Evolutionary conservation across 2,113 vertebrate genomes (phyloP), one percentile per base, ranked within the genome.

Genomic region (Myrmecophaga tridactyla): DNA sequence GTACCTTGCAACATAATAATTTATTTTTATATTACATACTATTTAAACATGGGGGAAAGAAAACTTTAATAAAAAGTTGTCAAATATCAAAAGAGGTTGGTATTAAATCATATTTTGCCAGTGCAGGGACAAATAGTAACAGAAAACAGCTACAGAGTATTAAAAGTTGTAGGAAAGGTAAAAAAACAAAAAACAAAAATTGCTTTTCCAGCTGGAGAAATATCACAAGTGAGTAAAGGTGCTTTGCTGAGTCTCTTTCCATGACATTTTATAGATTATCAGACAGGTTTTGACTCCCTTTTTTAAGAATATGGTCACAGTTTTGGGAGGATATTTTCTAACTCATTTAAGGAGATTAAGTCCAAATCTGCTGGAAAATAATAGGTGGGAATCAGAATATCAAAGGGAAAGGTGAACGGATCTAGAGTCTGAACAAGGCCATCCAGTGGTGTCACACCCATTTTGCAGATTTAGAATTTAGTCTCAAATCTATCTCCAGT

Each of bases 131-230:
- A 92, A 87, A 88, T 84, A 46, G 36, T 67, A 84, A 84, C 6
- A 63, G 41, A 21, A 87, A 75, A 21, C 84, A 20, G 20, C 5
- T 94, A 97, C 70, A 86, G 86, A 95, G 31, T 89, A 4, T 0
- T 75, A 51, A 43, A 70, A 53, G 53, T 92, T 96, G 95, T 94
- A 96, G 31, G 29, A 93, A 89, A 27, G 92, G 4, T 8, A 95
- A 97, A 93, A 60, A 83, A n/a, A n/a, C n/a, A n/a, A 96, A 95
- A 96, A 94, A n/a, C n/a, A n/a, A 95, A 78, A 87, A 96, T 92
- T 86, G 72, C 29, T 94, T 96, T 96, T 95, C 70, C 56, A 34
- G 14, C 60, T 96, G 95, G 73, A n/a, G 0, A 91, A 94, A 96
- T 36, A 92, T 93, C 84, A 84, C 76, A 94, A 96, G 90, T 95